Evolutionary conservation across 2,113 vertebrate genomes (phyloP), one percentile per base, ranked within the genome.

Genomic region (Gobio gobio): DNA sequence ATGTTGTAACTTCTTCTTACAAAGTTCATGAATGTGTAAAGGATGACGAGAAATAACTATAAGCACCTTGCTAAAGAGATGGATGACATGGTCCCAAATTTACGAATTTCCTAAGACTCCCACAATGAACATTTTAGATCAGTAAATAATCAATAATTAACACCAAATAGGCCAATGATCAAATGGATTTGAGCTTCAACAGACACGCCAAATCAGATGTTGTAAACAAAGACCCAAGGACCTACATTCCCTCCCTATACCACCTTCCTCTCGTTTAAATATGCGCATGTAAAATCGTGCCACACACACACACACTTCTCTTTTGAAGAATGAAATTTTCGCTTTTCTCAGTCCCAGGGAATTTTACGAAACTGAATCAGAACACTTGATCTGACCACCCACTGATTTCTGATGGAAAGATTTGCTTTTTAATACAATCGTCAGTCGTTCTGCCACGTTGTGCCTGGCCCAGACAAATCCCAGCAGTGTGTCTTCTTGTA

Each of bases 141-240:
- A 87, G 91, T 94, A 94, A 94, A 94, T 94, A 93, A 94, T 95
- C 93, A 93, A 95, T 94, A 93, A 93, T 94, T 92, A 93, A 94
- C 89, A 88, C 82, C 87, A 91, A 94, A 94, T 90, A 93, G 92
- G 92, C 90, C 92, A 91, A 86, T 89, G 94, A 94, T 94, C 94
- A 95, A 94, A 94, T 92, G 89, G 85, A 92, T 89, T 85, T 87
- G 90, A 73, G 86, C 90, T 85, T 91, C 90, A 91, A 90, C 91
- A 92, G 90, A 93, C 90, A 92, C 86, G 87, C 91, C 91, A 93
- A 90, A 91, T 90, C 89, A 43, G 87, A 89, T 84, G 90, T 88
- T 89, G 91, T 94, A 93, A 93, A 94, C 93, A 95, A 94, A 94
- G 92, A 93, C 88, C 79, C 89, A 86, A 90, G 89, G 89, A 90